A percentile compares a stretch with the other conserved stretches of the same genome.
Conservation (phyloP, 1,140 invertebrate genomes). For the Musca vetustissima region DNA sequence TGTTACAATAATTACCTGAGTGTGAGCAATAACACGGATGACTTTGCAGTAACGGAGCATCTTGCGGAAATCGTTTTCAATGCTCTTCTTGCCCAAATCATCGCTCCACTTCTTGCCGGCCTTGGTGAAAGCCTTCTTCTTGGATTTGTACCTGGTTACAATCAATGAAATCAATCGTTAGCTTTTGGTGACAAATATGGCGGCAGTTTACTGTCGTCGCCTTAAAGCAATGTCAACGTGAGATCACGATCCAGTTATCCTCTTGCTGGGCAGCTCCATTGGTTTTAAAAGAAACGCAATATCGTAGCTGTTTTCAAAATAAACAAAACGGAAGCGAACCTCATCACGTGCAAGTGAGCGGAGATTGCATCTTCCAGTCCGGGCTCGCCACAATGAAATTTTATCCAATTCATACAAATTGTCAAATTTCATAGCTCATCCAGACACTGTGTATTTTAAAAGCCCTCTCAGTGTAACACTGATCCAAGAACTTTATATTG, state of each 20-base stretch:
- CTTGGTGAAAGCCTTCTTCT: conserved; percentile 99
- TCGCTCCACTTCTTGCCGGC: conserved; percentile 98
- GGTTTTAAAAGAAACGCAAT: conserved; percentile 28
- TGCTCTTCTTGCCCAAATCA: conserved; percentile 92
- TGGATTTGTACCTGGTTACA: conserved; percentile 90
- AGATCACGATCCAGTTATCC: neutral
- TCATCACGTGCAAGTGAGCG: conserved; percentile 61
- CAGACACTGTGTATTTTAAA: conserved; percentile 56
- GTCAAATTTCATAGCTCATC: conserved; percentile 39
- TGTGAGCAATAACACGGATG: conserved; percentile 95
- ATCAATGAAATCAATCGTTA: conserved; percentile 13
- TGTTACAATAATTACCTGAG: conserved; percentile 71
- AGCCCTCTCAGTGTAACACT: conserved; percentile 62
- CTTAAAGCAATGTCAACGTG: no score
- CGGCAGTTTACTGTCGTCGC: neutral
- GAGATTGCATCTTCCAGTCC: conserved; percentile 59
- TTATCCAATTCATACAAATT: conserved; percentile 8
- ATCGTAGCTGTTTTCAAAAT: conserved; percentile 30
- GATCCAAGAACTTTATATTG: conserved; percentile 66
- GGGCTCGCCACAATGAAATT: conserved; percentile 39
- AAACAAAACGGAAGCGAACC: conserved; percentile 49
- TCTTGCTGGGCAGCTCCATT: conserved; percentile 28
- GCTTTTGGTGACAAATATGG: neutral
- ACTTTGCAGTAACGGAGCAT: conserved; percentile 98
- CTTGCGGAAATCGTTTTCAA: conserved; percentile 95